Percentiles rank a stretch among this genome's conserved stretches.
Evolutionary conservation across 2,888 invertebrate species (phyloP).

Genomic region (Drosophila imparisetae): DNA sequence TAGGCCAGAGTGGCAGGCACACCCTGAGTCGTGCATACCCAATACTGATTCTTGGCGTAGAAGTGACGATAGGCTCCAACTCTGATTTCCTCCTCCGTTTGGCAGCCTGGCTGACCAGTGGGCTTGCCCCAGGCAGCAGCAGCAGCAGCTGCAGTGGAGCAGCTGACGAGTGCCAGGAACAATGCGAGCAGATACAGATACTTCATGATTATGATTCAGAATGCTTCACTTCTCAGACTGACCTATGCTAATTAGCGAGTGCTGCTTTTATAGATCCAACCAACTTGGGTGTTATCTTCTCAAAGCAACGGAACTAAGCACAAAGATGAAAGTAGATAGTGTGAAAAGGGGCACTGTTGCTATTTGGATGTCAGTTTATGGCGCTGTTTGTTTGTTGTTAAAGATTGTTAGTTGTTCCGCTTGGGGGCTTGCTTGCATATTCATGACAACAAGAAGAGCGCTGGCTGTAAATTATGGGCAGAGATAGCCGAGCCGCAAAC

Average conservation of each 20-base stretch:
- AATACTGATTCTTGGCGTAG: slow-evolving; percentile 58
- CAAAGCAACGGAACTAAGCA: slow-evolving; percentile 44
- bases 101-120: slow-evolving; percentile 70
- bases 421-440: slow-evolving; percentile 60
- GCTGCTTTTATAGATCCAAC: slow-evolving; percentile 47
- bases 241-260: slow-evolving; percentile 39
- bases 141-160: slow-evolving; percentile 17
- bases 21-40: slow-evolving; percentile 59
- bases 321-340: slow-evolving; percentile 44
- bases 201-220: slow-evolving; percentile 44
- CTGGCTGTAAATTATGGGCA: slow-evolving; percentile 70
- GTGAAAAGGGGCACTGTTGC: slow-evolving; percentile 23
- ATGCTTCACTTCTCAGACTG: slow-evolving; percentile 33
- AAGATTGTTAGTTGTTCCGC: slow-evolving; percentile 44
- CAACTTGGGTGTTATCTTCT: slow-evolving; percentile 47
- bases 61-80: slow-evolving; percentile 57
- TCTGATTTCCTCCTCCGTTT: slow-evolving; percentile 61
- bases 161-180: slow-evolving; percentile 33
- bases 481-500: slow-evolving; percentile 68
- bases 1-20: slow-evolving; percentile 51
- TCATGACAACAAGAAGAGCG: slow-evolving; percentile 64
- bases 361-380: slow-evolving; percentile 62
- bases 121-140: slow-evolving; percentile 36
- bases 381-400: slow-evolving; percentile 65
- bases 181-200: slow-evolving; percentile 35